Base-by-base conservation (phyloP, 2,797 vertebrate species). In the Dendrocincla tyrannina region DNA sequence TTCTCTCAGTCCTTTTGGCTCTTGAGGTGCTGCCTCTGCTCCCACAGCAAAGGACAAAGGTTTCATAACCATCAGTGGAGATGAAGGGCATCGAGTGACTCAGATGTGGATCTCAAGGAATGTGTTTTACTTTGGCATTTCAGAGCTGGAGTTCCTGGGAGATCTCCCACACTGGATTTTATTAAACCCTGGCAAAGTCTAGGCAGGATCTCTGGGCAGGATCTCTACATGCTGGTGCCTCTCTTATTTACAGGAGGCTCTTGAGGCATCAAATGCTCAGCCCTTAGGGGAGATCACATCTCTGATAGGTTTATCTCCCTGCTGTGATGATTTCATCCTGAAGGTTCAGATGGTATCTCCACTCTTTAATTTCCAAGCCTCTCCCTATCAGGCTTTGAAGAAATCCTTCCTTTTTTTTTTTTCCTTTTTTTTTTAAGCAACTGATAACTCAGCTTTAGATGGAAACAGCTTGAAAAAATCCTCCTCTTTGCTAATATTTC, bases 291-390 rank as follows among this genome's bases (percentile, higher is more conserved):
- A 95, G 91, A 96, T 94, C 53, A 4, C 89, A 39, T 92, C 89
- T 76, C 75, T 27, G 85, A 91, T 95, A 85, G 15, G 28, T 85
- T 94, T 93, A 96, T 93, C 95, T 92, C 9, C 75, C 87, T 91
- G 75, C 92, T 88, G 85, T 35, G 93, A 97, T 93, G 96, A 96
- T 96, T 96, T 95, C 95, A 94, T 96, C 44, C 92, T 89, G 59
- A 7, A 95, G 80, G 78, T 92, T 93, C 89, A 88, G 95, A 97
- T 96, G 20, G 8, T 96, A 95, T 96, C 95, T 68, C 53, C 76
- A 33, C 82, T 78, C 60, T 85, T 96, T 95, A 83, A 97, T 95
- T 96, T 96, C 82, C 83, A 91, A 89, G 93, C 92, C 92, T 96
- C 93, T 94, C 91, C 95, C 85, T 79, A 42, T 77, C 56, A 62